Evolutionary conservation across 2,797 vertebrate genomes (phyloP), one percentile per base, ranked within the genome.

Genomic region (Geotrypetes seraphini): DNA sequence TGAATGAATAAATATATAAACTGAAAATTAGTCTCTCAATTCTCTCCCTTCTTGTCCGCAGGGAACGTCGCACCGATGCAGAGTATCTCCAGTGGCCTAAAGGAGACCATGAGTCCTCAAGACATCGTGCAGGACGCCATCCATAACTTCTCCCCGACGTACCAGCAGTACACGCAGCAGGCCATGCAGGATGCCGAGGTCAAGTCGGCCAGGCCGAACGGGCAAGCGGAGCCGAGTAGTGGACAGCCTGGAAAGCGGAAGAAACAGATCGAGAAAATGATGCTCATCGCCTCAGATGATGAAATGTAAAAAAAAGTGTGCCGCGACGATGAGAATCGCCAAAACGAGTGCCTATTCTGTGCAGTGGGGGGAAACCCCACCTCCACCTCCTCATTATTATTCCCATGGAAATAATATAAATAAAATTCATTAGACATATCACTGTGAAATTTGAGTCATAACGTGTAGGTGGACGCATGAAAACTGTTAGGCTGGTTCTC

Each of bases 101-200:
- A 92, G 71, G 92, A 97, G 71, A 96, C 91, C 21, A 93, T 96
- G 13, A 96, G 91, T 46, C 91, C 91, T 0, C 87, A 88, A 19
- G 92, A 96, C 49, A 96, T 96, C 1, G 90, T 95, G 10, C 92
- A 96, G 63, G 92, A 96, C 1, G 90, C 92, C n/a, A 92, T 96
- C 54, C 92, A 96, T 73, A 96, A 95, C 77, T 96, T 96, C 79
- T 96, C 91, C 0, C 92, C 91, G 0, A 38, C 85, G 0, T 96
- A 96, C 73, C 92, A 96, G 69, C 91, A 96, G 60, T 92, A 95
- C 66, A 88, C 84, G 1, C 89, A 90, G 79, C 91, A 96, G 48
- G 85, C 94, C 2, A 95, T 85, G 3, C 89, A 92, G 22, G 93
- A 97, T 37, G 79, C 85, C 26, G 75, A 84, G 25, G 62, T 9